phyloP scores from a whole-genome alignment of 2,797 vertebrate species.

The Tauraco hartlaubi region DNA sequence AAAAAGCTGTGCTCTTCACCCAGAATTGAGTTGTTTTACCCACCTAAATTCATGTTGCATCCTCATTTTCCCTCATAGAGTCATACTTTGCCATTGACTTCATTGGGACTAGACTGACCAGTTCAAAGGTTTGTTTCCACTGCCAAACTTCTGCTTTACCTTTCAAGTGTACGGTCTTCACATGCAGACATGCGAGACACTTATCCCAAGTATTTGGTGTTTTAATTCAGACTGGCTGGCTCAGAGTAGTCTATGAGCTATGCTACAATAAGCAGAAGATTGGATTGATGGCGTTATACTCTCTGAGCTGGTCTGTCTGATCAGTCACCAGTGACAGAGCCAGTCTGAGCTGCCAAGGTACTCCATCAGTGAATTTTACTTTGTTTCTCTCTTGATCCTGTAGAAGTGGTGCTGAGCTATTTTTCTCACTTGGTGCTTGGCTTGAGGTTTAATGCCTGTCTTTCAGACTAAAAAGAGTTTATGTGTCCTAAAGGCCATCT shows the following conservation, averaged over 20 bases:
- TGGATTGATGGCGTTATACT: background rate
- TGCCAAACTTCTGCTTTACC: background rate
- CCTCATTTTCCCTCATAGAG: background rate
- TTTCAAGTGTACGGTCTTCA: background rate
- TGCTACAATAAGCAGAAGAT: background rate
- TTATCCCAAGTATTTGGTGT: background rate
- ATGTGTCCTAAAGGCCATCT: background rate
- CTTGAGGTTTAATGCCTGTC: background rate
- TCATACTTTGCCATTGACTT: background rate
- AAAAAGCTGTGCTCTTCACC: background rate
- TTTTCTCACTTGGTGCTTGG: background rate
- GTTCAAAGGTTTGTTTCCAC: background rate
- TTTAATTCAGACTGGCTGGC: background rate
- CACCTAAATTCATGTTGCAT: background rate
- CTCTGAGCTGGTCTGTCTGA: background rate
- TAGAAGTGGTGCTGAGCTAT: background rate
- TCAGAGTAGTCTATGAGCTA: background rate
- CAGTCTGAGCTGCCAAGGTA: rapidly evolving
- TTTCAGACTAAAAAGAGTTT: background rate
- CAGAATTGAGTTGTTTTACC: background rate
- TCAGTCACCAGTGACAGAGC: background rate
- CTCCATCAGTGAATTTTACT: background rate
- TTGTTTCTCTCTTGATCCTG: background rate
- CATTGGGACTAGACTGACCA: rapidly evolving
- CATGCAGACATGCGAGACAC: background rate